Evolutionary conservation across 2,888 invertebrate genomes (phyloP).

Genomic region (Patella caerulea): DNA sequence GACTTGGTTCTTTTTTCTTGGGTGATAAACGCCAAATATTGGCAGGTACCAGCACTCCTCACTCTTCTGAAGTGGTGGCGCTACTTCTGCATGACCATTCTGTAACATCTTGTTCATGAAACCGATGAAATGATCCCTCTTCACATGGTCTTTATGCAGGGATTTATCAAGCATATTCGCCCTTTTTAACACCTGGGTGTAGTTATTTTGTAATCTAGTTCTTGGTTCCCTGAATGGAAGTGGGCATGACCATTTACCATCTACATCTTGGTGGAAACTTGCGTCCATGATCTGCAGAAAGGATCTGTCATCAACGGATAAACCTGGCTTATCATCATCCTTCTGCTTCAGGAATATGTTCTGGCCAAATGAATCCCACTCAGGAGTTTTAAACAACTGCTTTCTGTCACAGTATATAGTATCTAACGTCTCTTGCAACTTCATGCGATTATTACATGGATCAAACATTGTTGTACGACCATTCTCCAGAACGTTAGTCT

Average conservation of each 20-base stretch:
- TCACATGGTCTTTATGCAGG: not conserved
- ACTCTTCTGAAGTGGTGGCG: not conserved
- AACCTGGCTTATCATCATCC: not conserved
- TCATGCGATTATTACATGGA: slow-evolving; percentile 1
- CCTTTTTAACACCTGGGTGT: not conserved
- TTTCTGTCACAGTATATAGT: no score
- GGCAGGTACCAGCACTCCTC: not conserved
- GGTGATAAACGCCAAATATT: slow-evolving; percentile 3
- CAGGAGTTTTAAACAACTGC: not conserved
- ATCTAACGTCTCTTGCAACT: not conserved
- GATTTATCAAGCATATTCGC: not conserved
- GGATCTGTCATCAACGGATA: not conserved
- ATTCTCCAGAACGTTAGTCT: slow-evolving; percentile 8
- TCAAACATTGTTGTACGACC: slow-evolving; percentile 11
- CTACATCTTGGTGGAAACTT: not conserved
- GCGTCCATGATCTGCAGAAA: not conserved
- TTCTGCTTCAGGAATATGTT: not conserved
- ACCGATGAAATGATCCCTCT: not conserved
- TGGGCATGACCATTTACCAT: not conserved
- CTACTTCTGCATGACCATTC: not conserved
- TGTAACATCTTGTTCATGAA: not conserved
- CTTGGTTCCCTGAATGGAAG: not conserved
- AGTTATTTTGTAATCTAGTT: not conserved
- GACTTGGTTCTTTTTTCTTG: not conserved
- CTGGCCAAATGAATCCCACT: not conserved